These are phyloP conservation scores for Limnephilus lunatus DNA, from an alignment of 2,888 invertebrate genomes.

Conservation along the genomic window DNA sequence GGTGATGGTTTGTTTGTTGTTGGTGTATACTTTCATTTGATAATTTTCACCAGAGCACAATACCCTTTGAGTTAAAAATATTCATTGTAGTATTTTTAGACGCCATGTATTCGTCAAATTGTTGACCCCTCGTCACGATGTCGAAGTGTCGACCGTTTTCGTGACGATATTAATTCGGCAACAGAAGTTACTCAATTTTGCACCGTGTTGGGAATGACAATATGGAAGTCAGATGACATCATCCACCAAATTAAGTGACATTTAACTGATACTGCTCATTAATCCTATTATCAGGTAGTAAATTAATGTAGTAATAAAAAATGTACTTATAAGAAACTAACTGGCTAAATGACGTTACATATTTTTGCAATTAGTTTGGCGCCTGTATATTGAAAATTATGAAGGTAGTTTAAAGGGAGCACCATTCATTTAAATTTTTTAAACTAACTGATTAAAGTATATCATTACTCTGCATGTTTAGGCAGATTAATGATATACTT, in stretches of 20 bases:
- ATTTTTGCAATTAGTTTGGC: too few relatives aligned
- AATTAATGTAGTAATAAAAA: too few relatives aligned
- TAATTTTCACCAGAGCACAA: neutral
- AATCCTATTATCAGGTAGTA: too few relatives aligned
- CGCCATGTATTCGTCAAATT: neutral
- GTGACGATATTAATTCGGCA: slow-evolving; percentile 26
- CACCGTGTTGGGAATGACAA: slow-evolving; percentile 35
- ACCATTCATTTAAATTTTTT: too few relatives aligned
- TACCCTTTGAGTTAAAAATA: neutral
- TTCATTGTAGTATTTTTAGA: neutral
- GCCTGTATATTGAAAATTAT: too few relatives aligned
- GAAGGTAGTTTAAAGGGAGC: too few relatives aligned
- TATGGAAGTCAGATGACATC: slow-evolving; percentile 14
- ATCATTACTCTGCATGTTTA: too few relatives aligned
- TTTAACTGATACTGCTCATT: neutral
- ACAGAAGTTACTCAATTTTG: neutral
- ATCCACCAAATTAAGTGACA: neutral
- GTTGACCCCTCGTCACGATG: slow-evolving; percentile 28
- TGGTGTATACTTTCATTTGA: neutral
- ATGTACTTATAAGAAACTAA: too few relatives aligned
- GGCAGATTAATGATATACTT: too few relatives aligned
- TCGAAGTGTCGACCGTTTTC: slow-evolving; percentile 21
- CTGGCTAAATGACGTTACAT: too few relatives aligned
- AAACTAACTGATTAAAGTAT: too few relatives aligned
- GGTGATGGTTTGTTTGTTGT: neutral